These are phyloP conservation scores for Ecdyonurus torrentis DNA, from an alignment of 2,888 invertebrate genomes.

Conservation along the genomic window DNA sequence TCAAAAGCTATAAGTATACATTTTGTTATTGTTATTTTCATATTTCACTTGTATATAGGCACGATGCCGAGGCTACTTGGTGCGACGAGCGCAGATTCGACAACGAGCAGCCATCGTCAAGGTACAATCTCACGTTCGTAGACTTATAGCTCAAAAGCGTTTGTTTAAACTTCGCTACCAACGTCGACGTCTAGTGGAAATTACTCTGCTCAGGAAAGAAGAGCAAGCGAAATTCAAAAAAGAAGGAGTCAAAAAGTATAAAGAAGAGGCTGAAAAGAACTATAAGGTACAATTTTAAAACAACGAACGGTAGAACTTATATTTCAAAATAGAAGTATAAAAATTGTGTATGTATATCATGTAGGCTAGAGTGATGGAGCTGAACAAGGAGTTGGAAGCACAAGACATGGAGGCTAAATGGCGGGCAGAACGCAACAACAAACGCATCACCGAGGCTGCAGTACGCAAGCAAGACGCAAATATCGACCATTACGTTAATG, in stretches of 20 bases:
- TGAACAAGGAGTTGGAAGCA: conserved; percentile 38
- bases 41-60: too few relatives aligned
- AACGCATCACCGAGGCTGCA: conserved; percentile 1
- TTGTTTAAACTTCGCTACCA: conserved; percentile 42
- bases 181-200: conserved; percentile 26
- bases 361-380: conserved; percentile 47
- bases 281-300: too few relatives aligned
- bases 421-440: not conserved
- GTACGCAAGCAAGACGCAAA: not conserved
- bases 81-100: conserved; percentile 26
- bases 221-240: conserved; percentile 43
- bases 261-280: conserved; percentile 48
- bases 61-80: conserved; percentile 54
- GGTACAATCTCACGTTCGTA: conserved; percentile 84
- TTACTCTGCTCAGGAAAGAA: conserved; percentile 33
- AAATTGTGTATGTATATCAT: too few relatives aligned
- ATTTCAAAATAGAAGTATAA: conserved; percentile 15
- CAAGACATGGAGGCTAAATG: conserved; percentile 25
- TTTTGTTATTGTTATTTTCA: too few relatives aligned
- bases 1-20: too few relatives aligned
- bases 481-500: conserved; percentile 32
- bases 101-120: conserved; percentile 48
- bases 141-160: conserved; percentile 76
- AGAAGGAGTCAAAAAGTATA: conserved; percentile 44
- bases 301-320: not conserved